Evolutionary conservation across 2,113 vertebrate species (phyloP), one percentile per base, ranked within the genome.

Genomic region (Misgurnus anguillicaudatus): DNA sequence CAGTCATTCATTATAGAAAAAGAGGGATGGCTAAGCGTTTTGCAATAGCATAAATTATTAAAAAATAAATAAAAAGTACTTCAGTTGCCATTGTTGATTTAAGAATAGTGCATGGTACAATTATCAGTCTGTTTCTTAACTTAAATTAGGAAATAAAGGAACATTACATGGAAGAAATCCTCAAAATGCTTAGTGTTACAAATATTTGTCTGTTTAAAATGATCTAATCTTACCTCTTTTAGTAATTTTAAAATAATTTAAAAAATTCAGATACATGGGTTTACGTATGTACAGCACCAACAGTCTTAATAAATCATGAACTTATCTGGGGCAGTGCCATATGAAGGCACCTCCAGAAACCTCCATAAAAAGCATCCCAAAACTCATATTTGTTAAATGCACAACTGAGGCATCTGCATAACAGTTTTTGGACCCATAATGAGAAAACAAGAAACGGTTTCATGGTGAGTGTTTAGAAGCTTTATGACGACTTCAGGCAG

Each of bases 391-490:
- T 48, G 66, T 62, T 47, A 57, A 41, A 55, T 73, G 60, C 68
- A 57, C 60, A 73, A 58, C 45, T 47, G 62, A 80, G 41, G 13
- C 36, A 62, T 64, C 45, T 19, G 61, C 42, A 67, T 73, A 63
- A 65, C 24, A 57, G 60, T 65, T 80, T 24, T 9, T 4, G 45
- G 16, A 17, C 38, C 9, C 31, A 60, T 75, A 60, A 75, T 80
- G 71, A 75, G 57, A 16, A 67, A 53, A 45, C 10, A 38, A 73
- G 47, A 51, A 57, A 58, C 61, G 39, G 39, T 75, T 45, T 80
- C 70, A 66, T 75, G 73, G 78, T 51, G 73, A 63, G 45, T 81
- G 17, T 83, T 80, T 69, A 58, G 76, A 67, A 62, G 77, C 75
- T 82, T 85, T 85, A 70, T 60, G 39, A 8, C 13, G 45, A 55